These are phyloP conservation scores for Thunnus maccoyii DNA, from an alignment of 2,113 vertebrate species.

Conservation along the genomic window DNA sequence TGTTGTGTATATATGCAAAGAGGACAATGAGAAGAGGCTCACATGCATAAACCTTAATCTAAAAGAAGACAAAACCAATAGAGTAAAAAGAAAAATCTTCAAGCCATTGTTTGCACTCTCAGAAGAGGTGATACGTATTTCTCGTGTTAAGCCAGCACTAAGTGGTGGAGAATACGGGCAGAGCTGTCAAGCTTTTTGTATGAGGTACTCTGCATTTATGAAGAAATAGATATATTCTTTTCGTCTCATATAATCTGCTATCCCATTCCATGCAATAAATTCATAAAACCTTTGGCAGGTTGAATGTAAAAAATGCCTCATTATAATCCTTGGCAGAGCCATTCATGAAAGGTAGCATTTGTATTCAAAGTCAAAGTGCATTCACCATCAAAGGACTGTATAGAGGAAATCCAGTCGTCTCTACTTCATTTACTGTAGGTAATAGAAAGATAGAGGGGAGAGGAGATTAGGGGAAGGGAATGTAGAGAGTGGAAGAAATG, in stretches of 20 bases:
- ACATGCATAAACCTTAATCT: not conserved
- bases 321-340: constrained; percentile 66
- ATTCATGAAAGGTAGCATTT: constrained; percentile 70
- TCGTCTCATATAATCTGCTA: constrained; percentile 54
- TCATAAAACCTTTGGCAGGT: constrained; percentile 57
- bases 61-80: constrained; percentile 1
- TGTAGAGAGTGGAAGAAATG: constrained; percentile 46
- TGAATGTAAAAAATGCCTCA: constrained; percentile 55
- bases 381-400: constrained; percentile 62
- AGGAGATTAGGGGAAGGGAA: constrained; percentile 59
- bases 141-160: constrained; percentile 18
- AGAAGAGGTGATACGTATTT: constrained; percentile 13
- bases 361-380: constrained; percentile 78
- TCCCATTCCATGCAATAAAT: constrained; percentile 48
- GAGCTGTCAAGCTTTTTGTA: constrained; percentile 38
- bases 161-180: constrained; percentile 14
- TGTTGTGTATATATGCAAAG: not conserved
- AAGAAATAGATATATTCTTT: constrained; percentile 53
- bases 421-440: constrained; percentile 64
- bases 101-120: constrained; percentile 25
- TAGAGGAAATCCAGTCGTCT: constrained; percentile 58
- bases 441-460: constrained; percentile 64
- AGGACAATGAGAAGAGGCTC: constrained; percentile 9
- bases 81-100: not conserved
- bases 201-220: constrained; percentile 20